Percentiles rank a stretch among this genome's conserved stretches.
Conservation (phyloP, 2,888 invertebrate species). For the Troides oblongomaculatus region DNA sequence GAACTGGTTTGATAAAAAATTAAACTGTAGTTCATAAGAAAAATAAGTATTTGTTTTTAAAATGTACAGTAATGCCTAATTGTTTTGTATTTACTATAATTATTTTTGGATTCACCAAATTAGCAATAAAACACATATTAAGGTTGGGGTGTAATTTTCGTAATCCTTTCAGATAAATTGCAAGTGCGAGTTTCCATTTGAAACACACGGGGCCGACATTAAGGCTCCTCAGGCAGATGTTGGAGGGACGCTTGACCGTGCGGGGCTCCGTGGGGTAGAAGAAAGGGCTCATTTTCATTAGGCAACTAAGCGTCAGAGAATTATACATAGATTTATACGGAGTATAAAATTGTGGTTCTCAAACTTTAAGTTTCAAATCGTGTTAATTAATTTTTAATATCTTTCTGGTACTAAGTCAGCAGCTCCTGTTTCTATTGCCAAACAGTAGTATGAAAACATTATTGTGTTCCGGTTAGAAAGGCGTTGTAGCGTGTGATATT, state of each 20-base stretch:
- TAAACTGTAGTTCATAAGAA: too few relatives aligned
- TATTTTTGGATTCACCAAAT: conserved; percentile 23
- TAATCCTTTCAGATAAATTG: conserved; percentile 76
- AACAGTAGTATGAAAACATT: too few relatives aligned
- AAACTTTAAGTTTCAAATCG: conserved; percentile 43
- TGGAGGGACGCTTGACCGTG: conserved; percentile 58
- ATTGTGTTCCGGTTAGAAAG: too few relatives aligned
- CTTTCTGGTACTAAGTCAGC: too few relatives aligned
- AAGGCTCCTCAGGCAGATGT: conserved; percentile 55
- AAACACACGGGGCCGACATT: conserved; percentile 61
- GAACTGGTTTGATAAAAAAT: too few relatives aligned
- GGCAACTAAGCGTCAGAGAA: conserved; percentile 59
- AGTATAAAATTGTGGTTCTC: conserved; percentile 45
- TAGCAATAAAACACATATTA: conserved; percentile 48
- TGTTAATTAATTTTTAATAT: neutral
- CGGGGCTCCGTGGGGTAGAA: conserved; percentile 48
- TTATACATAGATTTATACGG: conserved; percentile 67
- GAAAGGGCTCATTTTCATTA: conserved; percentile 80
- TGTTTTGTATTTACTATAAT: neutral
- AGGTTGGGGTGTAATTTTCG: conserved; percentile 52
- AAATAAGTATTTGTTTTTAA: neutral
- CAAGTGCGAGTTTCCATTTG: conserved; percentile 71
- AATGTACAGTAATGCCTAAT: neutral
- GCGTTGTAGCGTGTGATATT: too few relatives aligned
- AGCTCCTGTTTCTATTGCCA: too few relatives aligned